Conservation (phyloP, 2,888 invertebrate species). For the Napeogenes sylphis region DNA sequence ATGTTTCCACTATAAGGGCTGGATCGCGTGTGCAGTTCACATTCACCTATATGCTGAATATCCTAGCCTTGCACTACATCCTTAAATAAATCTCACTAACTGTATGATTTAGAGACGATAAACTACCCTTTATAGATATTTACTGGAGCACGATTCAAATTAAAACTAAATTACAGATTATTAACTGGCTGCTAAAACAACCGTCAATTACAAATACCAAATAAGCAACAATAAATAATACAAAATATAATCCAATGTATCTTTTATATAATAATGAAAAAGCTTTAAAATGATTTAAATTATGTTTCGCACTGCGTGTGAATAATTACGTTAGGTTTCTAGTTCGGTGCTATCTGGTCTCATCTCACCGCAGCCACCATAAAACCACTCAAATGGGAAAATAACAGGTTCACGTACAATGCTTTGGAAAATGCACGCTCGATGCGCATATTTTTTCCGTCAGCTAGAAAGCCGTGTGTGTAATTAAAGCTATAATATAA, state of each 20-base stretch:
- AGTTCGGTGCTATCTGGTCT: slow-evolving; percentile 65
- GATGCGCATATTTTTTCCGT: slow-evolving; percentile 56
- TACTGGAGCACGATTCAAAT: slow-evolving; percentile 2
- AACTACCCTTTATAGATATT: background rate
- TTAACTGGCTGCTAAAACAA: background rate
- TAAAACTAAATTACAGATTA: slow-evolving; percentile 2
- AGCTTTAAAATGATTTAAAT: slow-evolving; percentile 34
- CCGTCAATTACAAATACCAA: background rate
- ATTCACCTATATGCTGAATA: slow-evolving; percentile 34
- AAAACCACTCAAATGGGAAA: slow-evolving; percentile 75
- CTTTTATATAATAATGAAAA: slow-evolving; percentile 2
- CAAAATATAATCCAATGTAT: background rate
- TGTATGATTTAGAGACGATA: slow-evolving; percentile 6
- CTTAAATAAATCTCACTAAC: slow-evolving; percentile 14
- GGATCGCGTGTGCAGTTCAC: slow-evolving; percentile 42
- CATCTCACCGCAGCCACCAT: slow-evolving; percentile 64
- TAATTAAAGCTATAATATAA: slow-evolving; percentile 33
- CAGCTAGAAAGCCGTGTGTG: slow-evolving; percentile 55
- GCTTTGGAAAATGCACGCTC: slow-evolving; percentile 62
- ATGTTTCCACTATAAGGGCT: slow-evolving; percentile 29
- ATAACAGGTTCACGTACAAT: slow-evolving; percentile 74
- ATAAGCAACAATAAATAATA: background rate
- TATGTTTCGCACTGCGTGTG: slow-evolving; percentile 59
- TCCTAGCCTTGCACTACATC: slow-evolving; percentile 25
- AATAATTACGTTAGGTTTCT: slow-evolving; percentile 73